These are phyloP conservation scores for Thermophis baileyi DNA, from an alignment of 2,113 vertebrate genomes.

Conservation along the genomic window DNA sequence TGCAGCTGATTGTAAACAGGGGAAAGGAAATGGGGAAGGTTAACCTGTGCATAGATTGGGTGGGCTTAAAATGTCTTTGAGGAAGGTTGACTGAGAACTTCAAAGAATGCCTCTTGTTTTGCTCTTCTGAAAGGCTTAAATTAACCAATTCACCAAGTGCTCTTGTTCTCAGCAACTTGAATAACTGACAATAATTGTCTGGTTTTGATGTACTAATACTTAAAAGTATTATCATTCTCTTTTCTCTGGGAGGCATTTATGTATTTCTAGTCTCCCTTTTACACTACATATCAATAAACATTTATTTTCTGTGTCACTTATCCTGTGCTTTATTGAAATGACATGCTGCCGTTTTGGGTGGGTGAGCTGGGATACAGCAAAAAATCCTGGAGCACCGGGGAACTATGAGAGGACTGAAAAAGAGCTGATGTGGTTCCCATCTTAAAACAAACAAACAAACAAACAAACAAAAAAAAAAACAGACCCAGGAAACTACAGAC, in stretches of 20 bases:
- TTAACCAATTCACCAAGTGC: conserved; percentile 31
- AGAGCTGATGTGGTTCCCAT: no score
- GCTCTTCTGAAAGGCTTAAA: neutral
- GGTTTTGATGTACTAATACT: conserved; percentile 46
- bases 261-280: conserved; percentile 42
- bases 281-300: conserved; percentile 40
- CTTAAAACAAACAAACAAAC: no score
- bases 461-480: no score
- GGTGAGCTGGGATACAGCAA: neutral
- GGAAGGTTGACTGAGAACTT: no score
- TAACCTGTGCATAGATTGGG: neutral
- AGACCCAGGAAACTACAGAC: no score
- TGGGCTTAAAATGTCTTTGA: neutral
- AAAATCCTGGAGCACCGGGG: no score
- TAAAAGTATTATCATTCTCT: conserved; percentile 38
- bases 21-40: neutral
- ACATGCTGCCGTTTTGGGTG: no score
- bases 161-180: conserved; percentile 39
- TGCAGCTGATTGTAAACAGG: neutral
- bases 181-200: conserved; percentile 31
- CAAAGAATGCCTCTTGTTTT: neutral
- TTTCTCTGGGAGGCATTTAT: conserved; percentile 21
- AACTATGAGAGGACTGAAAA: no score
- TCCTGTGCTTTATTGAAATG: neutral
- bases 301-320: conserved; percentile 37